phyloP scores from a whole-genome alignment of 1,140 invertebrate genomes.

The Tetragonula clypearis region DNA sequence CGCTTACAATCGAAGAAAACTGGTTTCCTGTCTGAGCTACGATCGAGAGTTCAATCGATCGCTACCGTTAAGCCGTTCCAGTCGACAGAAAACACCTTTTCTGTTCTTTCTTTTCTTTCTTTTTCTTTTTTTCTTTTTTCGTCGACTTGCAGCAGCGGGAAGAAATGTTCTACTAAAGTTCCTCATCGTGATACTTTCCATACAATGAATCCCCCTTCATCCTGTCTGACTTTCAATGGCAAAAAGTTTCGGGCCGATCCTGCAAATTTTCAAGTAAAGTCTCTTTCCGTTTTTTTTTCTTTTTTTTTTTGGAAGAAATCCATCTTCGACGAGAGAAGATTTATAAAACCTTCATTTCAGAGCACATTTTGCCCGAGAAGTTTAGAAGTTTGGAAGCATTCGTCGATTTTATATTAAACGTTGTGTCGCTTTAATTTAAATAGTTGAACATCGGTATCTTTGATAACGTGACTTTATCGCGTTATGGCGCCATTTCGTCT shows the following conservation, averaged over 20 bases:
- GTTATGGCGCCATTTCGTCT: too few species aligned
- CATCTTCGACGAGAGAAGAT: background rate
- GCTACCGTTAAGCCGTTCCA: slow-evolving; percentile 42
- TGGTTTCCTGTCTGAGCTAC: slow-evolving; percentile 49
- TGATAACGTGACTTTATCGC: too few species aligned
- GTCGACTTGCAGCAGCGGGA: background rate
- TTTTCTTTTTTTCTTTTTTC: background rate
- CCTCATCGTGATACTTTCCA: background rate
- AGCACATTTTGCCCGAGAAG: background rate
- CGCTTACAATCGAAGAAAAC: slow-evolving; percentile 27
- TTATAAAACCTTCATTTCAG: background rate
- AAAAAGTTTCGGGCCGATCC: background rate
- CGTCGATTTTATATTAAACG: too few species aligned
- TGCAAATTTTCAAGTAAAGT: background rate
- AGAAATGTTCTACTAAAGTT: slow-evolving; percentile 1
- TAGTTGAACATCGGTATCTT: too few species aligned
- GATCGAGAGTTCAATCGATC: slow-evolving; percentile 28
- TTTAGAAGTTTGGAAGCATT: background rate
- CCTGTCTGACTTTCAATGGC: background rate
- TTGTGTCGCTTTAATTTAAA: too few species aligned
- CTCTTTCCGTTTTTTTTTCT: background rate
- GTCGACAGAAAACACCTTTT: slow-evolving; percentile 37
- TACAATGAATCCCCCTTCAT: background rate
- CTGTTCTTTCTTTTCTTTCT: slow-evolving; percentile 1
- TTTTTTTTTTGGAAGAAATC: background rate